Conservation (phyloP, 1,140 invertebrate genomes). For the Andrena cerasifolii region DNA sequence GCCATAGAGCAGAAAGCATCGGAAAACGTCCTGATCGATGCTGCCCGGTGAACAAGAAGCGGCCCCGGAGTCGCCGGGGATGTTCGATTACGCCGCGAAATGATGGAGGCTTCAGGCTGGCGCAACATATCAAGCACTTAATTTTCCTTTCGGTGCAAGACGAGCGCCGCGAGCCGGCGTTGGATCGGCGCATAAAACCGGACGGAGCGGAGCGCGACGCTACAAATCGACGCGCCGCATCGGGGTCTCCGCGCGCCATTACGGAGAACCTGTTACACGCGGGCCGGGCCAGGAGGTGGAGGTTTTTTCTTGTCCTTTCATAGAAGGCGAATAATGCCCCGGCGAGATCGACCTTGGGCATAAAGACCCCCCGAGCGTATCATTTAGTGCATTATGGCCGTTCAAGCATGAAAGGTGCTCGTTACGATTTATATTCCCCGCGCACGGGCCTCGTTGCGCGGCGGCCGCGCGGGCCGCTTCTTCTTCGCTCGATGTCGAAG, state of each 20-base stretch:
- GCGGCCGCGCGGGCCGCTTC: background rate
- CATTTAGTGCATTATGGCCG: conserved; percentile 49
- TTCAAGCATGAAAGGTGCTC: conserved; percentile 47
- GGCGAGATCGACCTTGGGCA: conserved; percentile 42
- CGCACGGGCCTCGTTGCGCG: too few species aligned
- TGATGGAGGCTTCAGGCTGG: background rate
- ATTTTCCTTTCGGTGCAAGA: conserved; percentile 25
- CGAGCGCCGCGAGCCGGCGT: background rate
- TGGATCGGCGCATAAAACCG: conserved; percentile 8
- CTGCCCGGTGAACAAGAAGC: too few species aligned
- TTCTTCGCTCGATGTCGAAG: background rate
- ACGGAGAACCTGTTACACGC: conserved; percentile 40
- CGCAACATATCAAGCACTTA: conserved; percentile 30
- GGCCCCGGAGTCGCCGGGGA: background rate
- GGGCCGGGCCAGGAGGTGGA: background rate
- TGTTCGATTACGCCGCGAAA: conserved; percentile 6
- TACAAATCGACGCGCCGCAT: conserved; percentile 13
- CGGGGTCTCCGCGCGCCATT: background rate
- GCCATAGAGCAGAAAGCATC: too few species aligned
- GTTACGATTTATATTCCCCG: conserved; percentile 39
- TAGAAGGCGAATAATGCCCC: conserved; percentile 45
- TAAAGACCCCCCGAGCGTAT: conserved; percentile 49
- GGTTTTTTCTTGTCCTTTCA: conserved; percentile 32
- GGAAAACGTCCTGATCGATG: too few species aligned
- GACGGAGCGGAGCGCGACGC: background rate